Conservation (phyloP, 2,888 invertebrate species). For the Metalampra italica region DNA sequence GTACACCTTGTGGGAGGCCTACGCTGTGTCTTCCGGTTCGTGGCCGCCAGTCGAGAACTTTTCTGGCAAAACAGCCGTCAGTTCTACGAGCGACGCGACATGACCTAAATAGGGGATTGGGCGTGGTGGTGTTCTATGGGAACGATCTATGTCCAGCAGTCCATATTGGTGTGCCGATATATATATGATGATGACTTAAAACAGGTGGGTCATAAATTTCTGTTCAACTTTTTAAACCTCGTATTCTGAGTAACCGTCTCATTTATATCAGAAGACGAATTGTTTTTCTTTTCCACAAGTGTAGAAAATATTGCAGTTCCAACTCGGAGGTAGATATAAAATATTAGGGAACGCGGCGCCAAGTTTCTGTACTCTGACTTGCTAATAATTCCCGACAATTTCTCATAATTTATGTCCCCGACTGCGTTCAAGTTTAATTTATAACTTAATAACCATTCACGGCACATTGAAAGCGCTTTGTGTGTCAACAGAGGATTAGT, state of each 20-base stretch:
- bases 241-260: background rate
- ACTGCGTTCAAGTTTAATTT: constrained; percentile 29
- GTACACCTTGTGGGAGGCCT: too few species aligned
- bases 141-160: too few species aligned
- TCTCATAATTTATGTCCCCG: constrained; percentile 30
- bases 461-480: constrained; percentile 21
- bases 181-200: too few species aligned
- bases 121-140: too few species aligned
- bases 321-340: background rate
- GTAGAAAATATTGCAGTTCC: background rate
- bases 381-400: constrained; percentile 27
- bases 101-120: too few species aligned
- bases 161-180: too few species aligned
- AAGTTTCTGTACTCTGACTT: constrained; percentile 21
- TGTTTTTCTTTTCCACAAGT: background rate
- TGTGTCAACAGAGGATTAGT: constrained; percentile 10
- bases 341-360: background rate
- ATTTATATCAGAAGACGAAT: background rate
- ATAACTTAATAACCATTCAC: constrained; percentile 31
- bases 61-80: too few species aligned
- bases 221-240: too few species aligned
- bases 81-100: too few species aligned
- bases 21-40: too few species aligned
- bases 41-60: too few species aligned
- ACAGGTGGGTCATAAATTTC: too few species aligned